Evolutionary conservation across 1,140 invertebrate species (phyloP).

Genomic region (Vanessa atalanta): DNA sequence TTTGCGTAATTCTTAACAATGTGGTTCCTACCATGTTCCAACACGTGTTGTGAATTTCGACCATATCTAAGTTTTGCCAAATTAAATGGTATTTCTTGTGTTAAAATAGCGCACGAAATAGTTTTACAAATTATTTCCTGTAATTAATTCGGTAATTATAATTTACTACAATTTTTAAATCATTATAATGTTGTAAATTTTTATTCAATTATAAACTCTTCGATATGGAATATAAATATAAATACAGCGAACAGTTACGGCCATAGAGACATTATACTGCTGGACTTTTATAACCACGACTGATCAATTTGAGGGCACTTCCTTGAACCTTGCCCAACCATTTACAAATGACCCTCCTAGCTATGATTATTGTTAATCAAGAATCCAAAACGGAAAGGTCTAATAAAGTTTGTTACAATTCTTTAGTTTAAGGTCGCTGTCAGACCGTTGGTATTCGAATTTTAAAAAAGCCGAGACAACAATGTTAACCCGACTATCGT

Average conservation of each 20-base stretch:
- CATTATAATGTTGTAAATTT: neutral
- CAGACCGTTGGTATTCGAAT: slow-evolving; percentile 47
- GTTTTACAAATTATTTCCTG: slow-evolving; percentile 1
- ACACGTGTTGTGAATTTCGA: slow-evolving; percentile 34
- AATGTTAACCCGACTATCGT: slow-evolving; percentile 55
- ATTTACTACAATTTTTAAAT: neutral
- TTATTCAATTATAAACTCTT: neutral
- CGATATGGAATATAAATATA: slow-evolving; percentile 31
- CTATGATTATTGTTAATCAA: slow-evolving; percentile 8
- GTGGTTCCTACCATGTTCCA: slow-evolving; percentile 37
- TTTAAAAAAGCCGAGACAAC: slow-evolving; percentile 54
- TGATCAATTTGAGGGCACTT: slow-evolving; percentile 61
- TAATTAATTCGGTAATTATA: neutral
- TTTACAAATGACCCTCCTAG: slow-evolving; percentile 31
- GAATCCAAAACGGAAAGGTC: slow-evolving; percentile 19
- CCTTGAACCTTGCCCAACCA: slow-evolving; percentile 61
- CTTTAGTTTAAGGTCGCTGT: slow-evolving; percentile 32
- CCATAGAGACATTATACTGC: slow-evolving; percentile 56
- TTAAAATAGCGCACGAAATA: neutral
- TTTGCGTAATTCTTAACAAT: slow-evolving; percentile 75
- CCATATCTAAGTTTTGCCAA: neutral
- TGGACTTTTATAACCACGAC: slow-evolving; percentile 68
- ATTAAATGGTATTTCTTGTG: neutral
- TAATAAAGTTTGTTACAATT: slow-evolving; percentile 26
- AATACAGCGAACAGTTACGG: neutral